A percentile compares a stretch with the other conserved stretches of the same genome.
phyloP scores from a whole-genome alignment of 2,888 invertebrate genomes.

The Ophion ellenae region DNA sequence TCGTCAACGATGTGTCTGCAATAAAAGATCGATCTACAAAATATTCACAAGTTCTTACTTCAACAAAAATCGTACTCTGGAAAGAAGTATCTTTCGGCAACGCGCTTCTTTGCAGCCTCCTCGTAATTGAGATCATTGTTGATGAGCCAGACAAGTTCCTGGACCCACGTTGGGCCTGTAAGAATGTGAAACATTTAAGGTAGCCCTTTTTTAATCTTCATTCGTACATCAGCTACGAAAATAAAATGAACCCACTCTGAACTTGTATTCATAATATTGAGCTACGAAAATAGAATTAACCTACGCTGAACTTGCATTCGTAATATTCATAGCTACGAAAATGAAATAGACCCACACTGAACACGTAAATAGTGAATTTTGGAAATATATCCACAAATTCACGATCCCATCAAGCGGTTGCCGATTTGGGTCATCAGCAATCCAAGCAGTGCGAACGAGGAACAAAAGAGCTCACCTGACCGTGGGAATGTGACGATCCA shows the following conservation, averaged over 20 bases:
- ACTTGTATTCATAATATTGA: not conserved
- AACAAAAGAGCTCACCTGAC: constrained; percentile 28
- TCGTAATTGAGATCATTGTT: constrained; percentile 89
- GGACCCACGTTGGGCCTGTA: constrained; percentile 89
- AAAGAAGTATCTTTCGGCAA: constrained; percentile 11
- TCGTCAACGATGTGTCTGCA: not conserved
- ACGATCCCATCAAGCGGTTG: too few species aligned
- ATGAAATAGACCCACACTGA: too few species aligned
- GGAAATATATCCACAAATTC: too few species aligned
- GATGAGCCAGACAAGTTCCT: constrained; percentile 91
- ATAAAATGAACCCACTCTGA: too few species aligned
- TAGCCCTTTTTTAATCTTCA: too few species aligned
- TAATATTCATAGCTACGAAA: too few species aligned
- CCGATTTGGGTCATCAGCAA: not conserved
- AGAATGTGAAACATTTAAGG: not conserved
- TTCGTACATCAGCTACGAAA: too few species aligned
- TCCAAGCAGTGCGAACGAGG: not conserved
- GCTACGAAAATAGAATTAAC: not conserved
- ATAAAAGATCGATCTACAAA: constrained; percentile 1
- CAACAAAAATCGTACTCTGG: constrained; percentile 2
- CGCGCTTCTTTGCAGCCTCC: constrained; percentile 83
- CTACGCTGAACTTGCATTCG: too few species aligned
- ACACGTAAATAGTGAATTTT: too few species aligned
- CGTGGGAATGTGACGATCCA: constrained; percentile 40
- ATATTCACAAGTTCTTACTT: not conserved